phyloP scores from a whole-genome alignment of 2,888 invertebrate species.

The Tetranychus piercei region DNA sequence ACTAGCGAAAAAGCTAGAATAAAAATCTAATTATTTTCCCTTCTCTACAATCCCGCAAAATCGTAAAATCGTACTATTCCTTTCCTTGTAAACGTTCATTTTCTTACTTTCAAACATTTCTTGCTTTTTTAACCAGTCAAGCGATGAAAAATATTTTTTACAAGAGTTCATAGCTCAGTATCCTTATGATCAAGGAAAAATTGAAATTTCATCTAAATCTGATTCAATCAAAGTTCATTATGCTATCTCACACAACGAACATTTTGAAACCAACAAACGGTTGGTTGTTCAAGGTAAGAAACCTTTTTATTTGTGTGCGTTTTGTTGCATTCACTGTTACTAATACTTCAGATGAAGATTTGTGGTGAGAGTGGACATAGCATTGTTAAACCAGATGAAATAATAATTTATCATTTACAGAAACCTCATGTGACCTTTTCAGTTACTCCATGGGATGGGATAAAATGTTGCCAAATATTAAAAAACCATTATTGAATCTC shows the following conservation, averaged over 20 bases:
- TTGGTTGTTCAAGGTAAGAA: neutral
- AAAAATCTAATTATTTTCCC: too few relatives aligned
- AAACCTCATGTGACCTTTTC: neutral
- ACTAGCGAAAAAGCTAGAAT: too few relatives aligned
- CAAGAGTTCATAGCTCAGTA: too few relatives aligned
- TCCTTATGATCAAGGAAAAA: neutral
- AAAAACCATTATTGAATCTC: neutral
- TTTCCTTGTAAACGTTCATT: too few relatives aligned
- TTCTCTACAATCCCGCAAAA: too few relatives aligned
- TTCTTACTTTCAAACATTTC: too few relatives aligned
- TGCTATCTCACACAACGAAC: neutral
- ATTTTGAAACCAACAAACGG: neutral
- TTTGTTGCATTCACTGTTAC: neutral
- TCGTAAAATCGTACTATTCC: too few relatives aligned
- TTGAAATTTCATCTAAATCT: neutral
- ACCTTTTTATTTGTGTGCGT: neutral
- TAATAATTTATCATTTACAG: neutral
- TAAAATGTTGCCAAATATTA: neutral
- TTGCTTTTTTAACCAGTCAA: too few relatives aligned
- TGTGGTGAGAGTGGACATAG: neutral
- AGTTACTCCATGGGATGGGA: neutral
- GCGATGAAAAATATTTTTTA: too few relatives aligned
- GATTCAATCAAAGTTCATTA: neutral
- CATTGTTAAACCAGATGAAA: neutral
- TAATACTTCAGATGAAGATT: neutral